These are phyloP conservation scores for Smittia aterrima DNA, from an alignment of 2,888 invertebrate species.

Conservation along the genomic window DNA sequence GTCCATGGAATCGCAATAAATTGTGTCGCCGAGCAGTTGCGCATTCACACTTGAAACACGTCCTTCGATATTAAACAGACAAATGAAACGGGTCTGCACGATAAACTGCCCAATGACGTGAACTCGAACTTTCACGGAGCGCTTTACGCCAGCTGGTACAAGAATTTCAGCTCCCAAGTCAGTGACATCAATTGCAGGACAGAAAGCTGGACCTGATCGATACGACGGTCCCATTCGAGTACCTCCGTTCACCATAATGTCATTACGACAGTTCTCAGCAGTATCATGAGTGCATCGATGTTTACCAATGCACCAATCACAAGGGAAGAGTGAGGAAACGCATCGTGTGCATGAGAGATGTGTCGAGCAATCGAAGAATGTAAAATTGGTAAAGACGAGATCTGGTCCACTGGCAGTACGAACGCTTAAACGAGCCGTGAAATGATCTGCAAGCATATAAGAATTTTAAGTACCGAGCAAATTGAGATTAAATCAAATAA, in stretches of 20 bases:
- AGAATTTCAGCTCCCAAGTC: slow-evolving; percentile 86
- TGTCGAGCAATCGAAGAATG: slow-evolving; percentile 97
- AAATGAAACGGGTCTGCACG: slow-evolving; percentile 89
- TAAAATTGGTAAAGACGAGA: slow-evolving; percentile 95
- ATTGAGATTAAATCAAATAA: slow-evolving; percentile 42
- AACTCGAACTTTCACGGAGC: slow-evolving; percentile 81
- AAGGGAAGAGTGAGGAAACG: slow-evolving; percentile 93
- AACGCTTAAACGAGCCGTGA: slow-evolving; percentile 90
- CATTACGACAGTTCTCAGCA: slow-evolving; percentile 91
- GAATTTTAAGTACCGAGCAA: not conserved
- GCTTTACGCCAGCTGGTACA: slow-evolving; percentile 87
- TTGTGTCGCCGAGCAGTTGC: slow-evolving; percentile 85
- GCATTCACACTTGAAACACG: slow-evolving; percentile 89
- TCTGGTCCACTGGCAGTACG: slow-evolving; percentile 89
- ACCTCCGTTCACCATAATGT: slow-evolving; percentile 88
- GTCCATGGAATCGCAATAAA: slow-evolving; percentile 90
- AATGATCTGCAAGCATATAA: slow-evolving; percentile 68
- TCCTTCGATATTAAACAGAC: slow-evolving; percentile 94
- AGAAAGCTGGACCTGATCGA: slow-evolving; percentile 89
- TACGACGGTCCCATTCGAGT: slow-evolving; percentile 90
- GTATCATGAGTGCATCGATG: slow-evolving; percentile 83
- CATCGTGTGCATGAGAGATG: slow-evolving; percentile 96
- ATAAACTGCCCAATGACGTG: slow-evolving; percentile 95
- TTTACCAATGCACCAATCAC: slow-evolving; percentile 55
- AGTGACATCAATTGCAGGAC: slow-evolving; percentile 90